phyloP scores from a whole-genome alignment of 2,113 vertebrate species.

The Thermophis baileyi region DNA sequence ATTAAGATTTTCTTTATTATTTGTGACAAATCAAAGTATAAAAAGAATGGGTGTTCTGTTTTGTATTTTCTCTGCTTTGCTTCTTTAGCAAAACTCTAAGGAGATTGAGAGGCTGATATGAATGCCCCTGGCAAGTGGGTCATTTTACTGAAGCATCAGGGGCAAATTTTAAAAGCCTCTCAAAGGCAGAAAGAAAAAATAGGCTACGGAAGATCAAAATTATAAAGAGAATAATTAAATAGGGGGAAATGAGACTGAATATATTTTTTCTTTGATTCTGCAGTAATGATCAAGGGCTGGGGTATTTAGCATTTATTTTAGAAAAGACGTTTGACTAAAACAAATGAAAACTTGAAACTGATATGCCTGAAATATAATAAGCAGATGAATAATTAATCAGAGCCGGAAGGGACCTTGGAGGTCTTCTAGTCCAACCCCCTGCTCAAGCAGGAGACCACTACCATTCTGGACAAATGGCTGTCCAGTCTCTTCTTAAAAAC shows the following conservation, averaged over 20 bases:
- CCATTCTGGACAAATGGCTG: background rate
- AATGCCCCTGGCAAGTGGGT: background rate
- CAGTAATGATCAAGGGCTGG: background rate
- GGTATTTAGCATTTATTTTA: background rate
- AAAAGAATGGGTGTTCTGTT: background rate
- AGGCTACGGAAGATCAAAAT: background rate
- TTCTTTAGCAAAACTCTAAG: background rate
- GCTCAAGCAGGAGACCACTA: background rate
- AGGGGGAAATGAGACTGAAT: background rate
- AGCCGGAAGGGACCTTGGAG: background rate
- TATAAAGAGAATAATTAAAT: conserved; percentile 12
- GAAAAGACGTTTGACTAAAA: background rate
- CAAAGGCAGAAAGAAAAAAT: background rate
- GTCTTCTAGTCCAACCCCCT: background rate
- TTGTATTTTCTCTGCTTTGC: background rate
- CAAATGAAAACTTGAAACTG: background rate
- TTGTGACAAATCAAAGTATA: background rate
- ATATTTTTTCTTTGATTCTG: conserved; percentile 20
- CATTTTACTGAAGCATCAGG: background rate
- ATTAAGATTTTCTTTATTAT: conserved; percentile 6
- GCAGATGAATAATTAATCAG: background rate
- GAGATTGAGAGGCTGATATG: background rate
- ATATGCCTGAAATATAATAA: background rate
- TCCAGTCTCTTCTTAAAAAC: background rate
- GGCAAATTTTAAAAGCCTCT: background rate